Evolutionary conservation across 2,113 vertebrate species (phyloP).

Genomic region (Bambusicola thoracicus): DNA sequence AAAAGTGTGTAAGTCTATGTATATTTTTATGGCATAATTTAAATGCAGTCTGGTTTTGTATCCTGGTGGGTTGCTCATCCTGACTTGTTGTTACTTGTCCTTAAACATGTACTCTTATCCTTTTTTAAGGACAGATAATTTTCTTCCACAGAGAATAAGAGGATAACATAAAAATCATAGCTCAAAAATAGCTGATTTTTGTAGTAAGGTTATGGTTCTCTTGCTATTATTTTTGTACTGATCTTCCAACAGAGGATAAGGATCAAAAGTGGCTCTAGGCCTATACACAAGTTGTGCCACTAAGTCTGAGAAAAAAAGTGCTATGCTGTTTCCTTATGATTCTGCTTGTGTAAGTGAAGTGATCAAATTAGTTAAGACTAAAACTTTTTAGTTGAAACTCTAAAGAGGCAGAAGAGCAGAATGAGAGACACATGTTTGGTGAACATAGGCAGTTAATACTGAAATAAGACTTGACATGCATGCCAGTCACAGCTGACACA

Average conservation of each 20-base stretch:
- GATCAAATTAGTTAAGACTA: background rate
- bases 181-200: background rate
- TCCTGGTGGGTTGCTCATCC: background rate
- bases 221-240: background rate
- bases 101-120: background rate
- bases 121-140: background rate
- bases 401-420: background rate
- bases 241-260: background rate
- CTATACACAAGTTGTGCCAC: background rate
- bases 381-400: background rate
- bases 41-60: background rate
- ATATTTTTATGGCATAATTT: background rate
- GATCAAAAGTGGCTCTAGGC: background rate
- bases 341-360: background rate
- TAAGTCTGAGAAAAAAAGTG: background rate
- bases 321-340: background rate
- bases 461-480: background rate
- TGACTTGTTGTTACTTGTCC: background rate
- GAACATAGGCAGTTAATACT: background rate
- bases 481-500: background rate
- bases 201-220: background rate
- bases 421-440: background rate
- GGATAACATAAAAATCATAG: background rate
- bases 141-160: background rate
- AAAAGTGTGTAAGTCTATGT: background rate